Conservation (phyloP, 53 echinoderm and acorn worm species). For the Luidia sarsii region DNA sequence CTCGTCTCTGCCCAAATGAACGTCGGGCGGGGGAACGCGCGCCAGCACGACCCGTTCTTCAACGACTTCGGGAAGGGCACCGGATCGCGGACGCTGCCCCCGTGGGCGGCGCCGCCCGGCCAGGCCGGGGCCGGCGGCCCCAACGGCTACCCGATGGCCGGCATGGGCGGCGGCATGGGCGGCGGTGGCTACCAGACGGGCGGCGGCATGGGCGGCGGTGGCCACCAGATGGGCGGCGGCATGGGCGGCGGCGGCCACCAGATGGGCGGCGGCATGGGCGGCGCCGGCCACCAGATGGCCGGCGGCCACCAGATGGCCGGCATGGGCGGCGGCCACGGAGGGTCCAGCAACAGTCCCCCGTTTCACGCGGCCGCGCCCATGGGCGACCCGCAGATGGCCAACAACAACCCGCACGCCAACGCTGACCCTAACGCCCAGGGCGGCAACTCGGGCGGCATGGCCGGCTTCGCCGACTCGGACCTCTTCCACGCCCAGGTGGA, state of each 20-base stretch:
- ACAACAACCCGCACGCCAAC: slow-evolving; percentile 30
- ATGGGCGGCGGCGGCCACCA: slow-evolving; percentile 16
- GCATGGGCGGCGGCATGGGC: too few species aligned
- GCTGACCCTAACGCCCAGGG: slow-evolving; percentile 15
- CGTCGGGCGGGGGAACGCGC: too few species aligned
- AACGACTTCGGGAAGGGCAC: slow-evolving; percentile 25
- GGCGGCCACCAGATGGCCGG: neutral
- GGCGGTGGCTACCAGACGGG: too few species aligned
- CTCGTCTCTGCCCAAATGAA: slow-evolving; percentile 30
- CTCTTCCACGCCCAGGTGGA: slow-evolving; percentile 19
- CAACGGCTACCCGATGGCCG: too few species aligned
- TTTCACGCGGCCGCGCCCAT: neutral
- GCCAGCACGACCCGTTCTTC: neutral
- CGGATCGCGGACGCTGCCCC: neutral
- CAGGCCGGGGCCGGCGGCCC: too few species aligned
- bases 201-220: too few species aligned
- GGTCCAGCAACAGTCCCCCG: neutral
- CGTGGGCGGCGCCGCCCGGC: slow-evolving; percentile 1
- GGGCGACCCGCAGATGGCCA: neutral
- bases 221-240: neutral
- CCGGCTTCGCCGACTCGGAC: slow-evolving; percentile 4
- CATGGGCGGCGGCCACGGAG: neutral
- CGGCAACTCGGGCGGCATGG: slow-evolving; percentile 24
- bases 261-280: neutral
- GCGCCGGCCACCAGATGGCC: neutral